Conservation (phyloP, 2,113 vertebrate genomes). For the Vulpes ferrilata region DNA sequence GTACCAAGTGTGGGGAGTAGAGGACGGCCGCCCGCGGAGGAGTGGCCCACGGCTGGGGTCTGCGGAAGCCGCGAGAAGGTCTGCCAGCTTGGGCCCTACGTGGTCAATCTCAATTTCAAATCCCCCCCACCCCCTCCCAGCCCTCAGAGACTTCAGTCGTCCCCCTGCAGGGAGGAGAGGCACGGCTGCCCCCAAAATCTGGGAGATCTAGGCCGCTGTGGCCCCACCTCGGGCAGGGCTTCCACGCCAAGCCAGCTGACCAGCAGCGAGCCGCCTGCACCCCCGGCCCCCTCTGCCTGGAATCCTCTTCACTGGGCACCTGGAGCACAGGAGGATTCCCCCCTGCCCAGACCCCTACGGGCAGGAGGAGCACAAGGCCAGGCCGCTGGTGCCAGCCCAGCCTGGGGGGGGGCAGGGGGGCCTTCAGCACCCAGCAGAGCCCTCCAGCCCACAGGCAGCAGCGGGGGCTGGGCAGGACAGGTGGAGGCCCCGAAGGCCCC, state of each 20-base stretch:
- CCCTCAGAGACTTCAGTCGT: background rate
- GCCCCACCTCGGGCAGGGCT: no score
- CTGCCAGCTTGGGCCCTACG: background rate
- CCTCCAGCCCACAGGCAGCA: background rate
- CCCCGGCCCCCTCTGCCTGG: fast-evolving
- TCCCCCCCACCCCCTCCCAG: background rate
- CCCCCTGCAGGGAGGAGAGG: no score
- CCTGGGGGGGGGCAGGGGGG: no score
- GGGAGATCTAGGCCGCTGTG: no score
- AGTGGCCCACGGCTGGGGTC: background rate
- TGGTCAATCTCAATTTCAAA: background rate
- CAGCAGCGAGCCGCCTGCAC: background rate
- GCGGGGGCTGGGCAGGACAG: background rate
- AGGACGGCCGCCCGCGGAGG: background rate
- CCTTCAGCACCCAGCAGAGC: background rate
- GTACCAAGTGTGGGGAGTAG: background rate
- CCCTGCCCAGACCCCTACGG: no score
- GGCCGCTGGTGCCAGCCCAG: background rate
- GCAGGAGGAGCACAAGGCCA: background rate
- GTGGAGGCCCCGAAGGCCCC: background rate
- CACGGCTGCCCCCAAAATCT: background rate
- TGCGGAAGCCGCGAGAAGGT: no score
- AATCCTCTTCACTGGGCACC: background rate
- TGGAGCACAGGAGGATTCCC: background rate
- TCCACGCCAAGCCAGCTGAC: background rate